Evolutionary conservation across 2,888 invertebrate species (phyloP).

Genomic region (Cosmia trapezina): DNA sequence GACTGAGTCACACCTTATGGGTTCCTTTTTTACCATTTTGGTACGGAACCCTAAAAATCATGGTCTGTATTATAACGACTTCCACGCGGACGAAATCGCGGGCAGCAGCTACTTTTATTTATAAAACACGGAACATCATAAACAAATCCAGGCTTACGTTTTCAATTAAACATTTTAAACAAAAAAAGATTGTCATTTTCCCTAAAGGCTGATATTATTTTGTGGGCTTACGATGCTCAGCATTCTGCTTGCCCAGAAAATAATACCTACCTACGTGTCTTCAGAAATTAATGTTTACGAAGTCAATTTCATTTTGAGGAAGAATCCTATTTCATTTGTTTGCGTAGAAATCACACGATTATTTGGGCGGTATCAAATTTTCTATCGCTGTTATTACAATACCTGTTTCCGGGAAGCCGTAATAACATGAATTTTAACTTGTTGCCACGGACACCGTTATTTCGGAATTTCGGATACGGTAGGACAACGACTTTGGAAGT

Average conservation of each 20-base stretch:
- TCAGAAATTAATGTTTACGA: constrained; percentile 62
- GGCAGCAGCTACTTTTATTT: not conserved
- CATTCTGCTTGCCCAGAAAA: constrained; percentile 37
- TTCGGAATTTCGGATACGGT: constrained; percentile 26
- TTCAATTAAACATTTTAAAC: constrained; percentile 61
- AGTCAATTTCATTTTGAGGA: constrained; percentile 64
- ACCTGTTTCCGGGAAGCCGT: constrained; percentile 53
- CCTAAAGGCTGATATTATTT: constrained; percentile 55
- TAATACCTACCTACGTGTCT: constrained; percentile 47
- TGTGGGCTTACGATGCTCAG: constrained; percentile 46
- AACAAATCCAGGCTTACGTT: constrained; percentile 51
- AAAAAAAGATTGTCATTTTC: constrained; percentile 58
- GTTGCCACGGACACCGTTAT: constrained; percentile 46
- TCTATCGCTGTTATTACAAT: constrained; percentile 61
- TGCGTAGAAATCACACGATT: constrained; percentile 64
- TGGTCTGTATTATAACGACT: too few relatives aligned
- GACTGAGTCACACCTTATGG: too few relatives aligned
- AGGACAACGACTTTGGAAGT: constrained; percentile 31
- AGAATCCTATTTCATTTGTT: constrained; percentile 64
- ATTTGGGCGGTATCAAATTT: constrained; percentile 62
- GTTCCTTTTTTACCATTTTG: too few relatives aligned
- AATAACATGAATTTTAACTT: constrained; percentile 56
- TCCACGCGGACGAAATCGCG: too few relatives aligned
- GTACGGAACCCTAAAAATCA: too few relatives aligned
- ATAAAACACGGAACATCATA: constrained; percentile 23